Base-by-base conservation (phyloP, 2,113 vertebrate genomes). In the Syngnathoides biaculeatus region DNA sequence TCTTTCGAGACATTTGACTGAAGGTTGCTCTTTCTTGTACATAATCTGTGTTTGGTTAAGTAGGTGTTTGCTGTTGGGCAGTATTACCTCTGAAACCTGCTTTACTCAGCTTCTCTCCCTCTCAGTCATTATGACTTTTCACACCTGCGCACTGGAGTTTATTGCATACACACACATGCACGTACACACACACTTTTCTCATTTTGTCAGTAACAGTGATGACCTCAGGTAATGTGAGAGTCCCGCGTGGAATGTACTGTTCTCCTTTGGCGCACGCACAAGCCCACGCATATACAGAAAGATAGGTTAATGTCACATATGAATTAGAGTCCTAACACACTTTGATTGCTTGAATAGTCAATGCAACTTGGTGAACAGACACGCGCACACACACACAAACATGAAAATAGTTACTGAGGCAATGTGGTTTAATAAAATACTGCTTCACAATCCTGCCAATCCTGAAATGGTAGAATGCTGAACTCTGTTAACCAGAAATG, bases 191-290 rank as follows among this genome's bases (percentile, higher is more conserved):
- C 64, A 73, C 72, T 80, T 85, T 80, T 85, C 84, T 81, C 73
- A 69, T 69, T 83, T 83, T 75, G 72, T 81, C 80, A 75, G 75
- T 66, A 83, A 74, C 83, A 73, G 72, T 84, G 76, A 85, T 87
- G 84, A 87, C 79, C 81, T 86, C 79, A 84, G 82, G 73, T 86
- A 79, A 86, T 84, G 76, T 64, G 53, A 72, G 79, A 81, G 79
- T 79, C 74, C 69, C 72, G 74, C 59, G 45, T 84, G 79, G 84
- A 83, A 80, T 80, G 80, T 73, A 74, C 69, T 80, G 66, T 77
- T 69, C 71, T 60, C 67, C 59, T 67, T 58, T 30, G 26, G 45
- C 27, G 47, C 24, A 17, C 67, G 40, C 71, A 53, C 67, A 63
- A 40, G 50, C 35, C 64, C 62, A 26, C 52, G 56, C 39, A n/a